Conservation (phyloP, 2,113 vertebrate species). For the Pygoscelis adeliae region DNA sequence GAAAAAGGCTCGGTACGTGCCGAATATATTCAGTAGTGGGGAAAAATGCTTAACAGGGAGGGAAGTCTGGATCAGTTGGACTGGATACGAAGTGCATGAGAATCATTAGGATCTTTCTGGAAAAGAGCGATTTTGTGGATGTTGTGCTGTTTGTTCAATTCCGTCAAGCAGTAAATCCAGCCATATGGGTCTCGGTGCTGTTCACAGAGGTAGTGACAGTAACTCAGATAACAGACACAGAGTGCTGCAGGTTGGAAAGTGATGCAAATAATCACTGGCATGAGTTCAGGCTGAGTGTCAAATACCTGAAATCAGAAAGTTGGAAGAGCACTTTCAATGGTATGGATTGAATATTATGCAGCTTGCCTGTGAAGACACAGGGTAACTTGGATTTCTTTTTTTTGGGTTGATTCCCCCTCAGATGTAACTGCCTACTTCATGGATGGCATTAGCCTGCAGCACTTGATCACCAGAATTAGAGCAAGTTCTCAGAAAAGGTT, state of each 20-base stretch:
- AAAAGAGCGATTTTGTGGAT: background rate
- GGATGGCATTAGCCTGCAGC: background rate
- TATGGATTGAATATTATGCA: background rate
- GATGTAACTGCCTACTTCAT: background rate
- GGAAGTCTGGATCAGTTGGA: background rate
- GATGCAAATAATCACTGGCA: background rate
- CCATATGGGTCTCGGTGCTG: background rate
- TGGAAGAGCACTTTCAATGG: background rate
- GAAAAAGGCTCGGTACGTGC: background rate
- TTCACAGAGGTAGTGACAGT: constrained; percentile 14
- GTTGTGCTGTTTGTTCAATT: background rate
- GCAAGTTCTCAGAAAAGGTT: background rate
- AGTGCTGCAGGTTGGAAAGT: background rate
- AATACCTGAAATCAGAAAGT: constrained; percentile 12
- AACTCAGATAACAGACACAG: background rate
- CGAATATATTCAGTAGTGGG: background rate
- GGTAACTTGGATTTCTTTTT: background rate
- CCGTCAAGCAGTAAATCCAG: background rate
- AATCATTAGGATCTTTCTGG: background rate
- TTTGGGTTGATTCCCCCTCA: background rate
- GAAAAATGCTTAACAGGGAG: background rate
- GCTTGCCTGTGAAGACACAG: background rate
- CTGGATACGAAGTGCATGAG: background rate
- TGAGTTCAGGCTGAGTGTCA: background rate
- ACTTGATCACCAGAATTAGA: background rate